These are phyloP conservation scores for Noturus placidus DNA, from an alignment of 2,113 vertebrate genomes.

Conservation along the genomic window DNA sequence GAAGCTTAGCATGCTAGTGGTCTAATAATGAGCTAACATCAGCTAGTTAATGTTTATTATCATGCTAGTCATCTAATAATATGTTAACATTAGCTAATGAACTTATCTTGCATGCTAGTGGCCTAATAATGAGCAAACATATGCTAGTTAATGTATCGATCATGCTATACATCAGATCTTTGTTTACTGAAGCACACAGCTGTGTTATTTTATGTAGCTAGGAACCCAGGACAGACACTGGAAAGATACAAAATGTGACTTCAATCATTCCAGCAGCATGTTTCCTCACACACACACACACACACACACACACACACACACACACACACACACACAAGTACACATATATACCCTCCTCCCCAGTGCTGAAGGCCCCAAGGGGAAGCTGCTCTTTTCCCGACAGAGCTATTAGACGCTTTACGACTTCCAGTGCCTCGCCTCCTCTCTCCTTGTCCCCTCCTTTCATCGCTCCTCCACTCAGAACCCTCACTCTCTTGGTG, in stretches of 20 bases:
- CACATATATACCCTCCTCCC: not conserved
- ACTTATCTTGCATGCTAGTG: too few relatives aligned
- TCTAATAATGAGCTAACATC: not conserved
- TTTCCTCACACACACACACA: not conserved
- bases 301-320: conserved; percentile 31
- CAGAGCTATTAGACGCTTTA: conserved; percentile 67
- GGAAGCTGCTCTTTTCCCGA: conserved; percentile 61
- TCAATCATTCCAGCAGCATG: not conserved
- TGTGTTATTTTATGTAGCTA: not conserved
- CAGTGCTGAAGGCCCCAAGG: conserved; percentile 26
- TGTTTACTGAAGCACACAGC: not conserved
- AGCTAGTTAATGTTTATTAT: too few relatives aligned
- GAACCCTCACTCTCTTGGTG: conserved; percentile 38
- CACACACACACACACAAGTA: conserved; percentile 11
- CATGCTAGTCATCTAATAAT: too few relatives aligned
- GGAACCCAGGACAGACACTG: not conserved
- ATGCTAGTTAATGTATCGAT: too few relatives aligned
- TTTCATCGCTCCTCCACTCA: conserved; percentile 27
- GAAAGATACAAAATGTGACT: not conserved
- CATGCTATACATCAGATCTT: not conserved
- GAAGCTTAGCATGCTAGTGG: not conserved
- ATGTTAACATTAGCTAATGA: too few relatives aligned
- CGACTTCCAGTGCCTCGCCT: conserved; percentile 62
- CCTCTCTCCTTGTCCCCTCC: conserved; percentile 34
- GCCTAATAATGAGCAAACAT: too few relatives aligned